A percentile compares a stretch with the other conserved stretches of the same genome.
Conservation (phyloP, 2,113 vertebrate genomes). For the Lonchura striata region DNA sequence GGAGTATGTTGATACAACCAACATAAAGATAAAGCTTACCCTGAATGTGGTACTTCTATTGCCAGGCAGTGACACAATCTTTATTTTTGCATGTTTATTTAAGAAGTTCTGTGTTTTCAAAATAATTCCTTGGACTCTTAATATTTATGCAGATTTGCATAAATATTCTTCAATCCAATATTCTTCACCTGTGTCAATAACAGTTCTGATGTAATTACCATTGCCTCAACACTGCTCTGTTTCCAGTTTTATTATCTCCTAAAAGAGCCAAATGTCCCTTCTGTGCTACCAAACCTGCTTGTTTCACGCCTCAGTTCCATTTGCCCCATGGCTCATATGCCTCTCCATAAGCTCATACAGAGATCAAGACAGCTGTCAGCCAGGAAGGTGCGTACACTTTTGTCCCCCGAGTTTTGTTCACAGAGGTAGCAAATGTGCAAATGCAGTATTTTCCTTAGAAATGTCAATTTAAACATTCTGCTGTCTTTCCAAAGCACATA, state of each 20-base stretch:
- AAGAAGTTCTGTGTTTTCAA: background rate
- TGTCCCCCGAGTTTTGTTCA: background rate
- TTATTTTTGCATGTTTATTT: background rate
- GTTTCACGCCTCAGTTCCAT: background rate
- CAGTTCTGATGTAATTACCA: background rate
- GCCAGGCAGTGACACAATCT: background rate
- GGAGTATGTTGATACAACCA: constrained; percentile 1
- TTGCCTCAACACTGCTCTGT: background rate
- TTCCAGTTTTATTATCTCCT: background rate
- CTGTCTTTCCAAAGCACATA: background rate
- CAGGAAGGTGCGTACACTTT: background rate
- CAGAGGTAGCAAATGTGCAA: background rate
- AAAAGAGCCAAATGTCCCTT: background rate
- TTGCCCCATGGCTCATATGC: background rate
- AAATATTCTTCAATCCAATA: background rate
- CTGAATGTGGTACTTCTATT: background rate
- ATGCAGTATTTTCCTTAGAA: background rate
- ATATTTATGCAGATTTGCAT: background rate
- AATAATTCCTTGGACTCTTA: constrained; percentile 5
- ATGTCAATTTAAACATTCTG: background rate
- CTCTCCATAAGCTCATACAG: background rate
- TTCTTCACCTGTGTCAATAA: background rate
- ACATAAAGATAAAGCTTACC: background rate
- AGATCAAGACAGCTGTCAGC: background rate
- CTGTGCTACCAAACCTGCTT: background rate